Evolutionary conservation across 2,113 vertebrate genomes (phyloP).

Genomic region (cattle (Bos taurus)): ARS-UCD2.0 NC_037334.1:56856001-56856500

Average conservation of each 20-base stretch:
- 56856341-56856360: background rate
- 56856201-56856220: background rate
- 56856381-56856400: background rate
- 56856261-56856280: background rate
- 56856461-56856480: background rate
- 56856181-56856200: background rate
- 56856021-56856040: background rate
- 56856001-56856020: background rate
- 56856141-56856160: constrained; percentile 22
- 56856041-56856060: background rate
- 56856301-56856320: background rate
- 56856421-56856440: background rate
- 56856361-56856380: background rate
- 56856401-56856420: background rate
- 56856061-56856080: background rate
- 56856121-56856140: background rate
- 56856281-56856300: background rate
- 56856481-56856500: background rate
- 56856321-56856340: background rate
- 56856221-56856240: background rate
- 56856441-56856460: background rate
- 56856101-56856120: background rate
- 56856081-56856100: background rate
- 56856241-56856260: background rate
- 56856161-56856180: constrained; percentile 3